Percentiles rank a stretch among this genome's conserved stretches.
These are phyloP conservation scores for Dunckerocampus dactyliophorus DNA, from an alignment of 2,113 vertebrate genomes.

Conservation along the genomic window DNA sequence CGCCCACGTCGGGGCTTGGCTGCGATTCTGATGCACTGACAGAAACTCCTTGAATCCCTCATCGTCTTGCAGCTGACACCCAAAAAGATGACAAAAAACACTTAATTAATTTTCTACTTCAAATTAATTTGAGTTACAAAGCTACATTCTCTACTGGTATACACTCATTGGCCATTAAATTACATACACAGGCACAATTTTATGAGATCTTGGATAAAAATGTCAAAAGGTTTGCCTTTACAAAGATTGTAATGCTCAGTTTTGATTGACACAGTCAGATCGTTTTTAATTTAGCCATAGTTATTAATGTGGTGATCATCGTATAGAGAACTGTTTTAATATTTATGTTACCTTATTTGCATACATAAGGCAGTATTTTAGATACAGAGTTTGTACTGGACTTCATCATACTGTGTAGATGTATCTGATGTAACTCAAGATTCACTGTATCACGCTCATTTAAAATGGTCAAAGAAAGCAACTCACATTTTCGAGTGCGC, in stretches of 20 bases:
- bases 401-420: neutral
- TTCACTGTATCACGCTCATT: too few relatives aligned
- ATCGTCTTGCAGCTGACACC: constrained; percentile 80
- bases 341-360: too few relatives aligned
- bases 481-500: constrained; percentile 76
- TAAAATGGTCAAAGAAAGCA: neutral
- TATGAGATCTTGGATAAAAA: too few relatives aligned
- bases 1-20: constrained; percentile 82
- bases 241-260: too few relatives aligned
- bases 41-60: constrained; percentile 88
- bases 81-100: neutral
- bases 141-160: neutral
- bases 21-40: constrained; percentile 84
- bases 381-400: too few relatives aligned
- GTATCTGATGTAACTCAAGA: neutral
- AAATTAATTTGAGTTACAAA: neutral
- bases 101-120: neutral
- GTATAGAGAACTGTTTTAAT: too few relatives aligned
- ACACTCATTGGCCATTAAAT: neutral
- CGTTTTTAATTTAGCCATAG: too few relatives aligned
- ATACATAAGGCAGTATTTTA: too few relatives aligned
- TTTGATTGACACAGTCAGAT: too few relatives aligned
- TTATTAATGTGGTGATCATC: too few relatives aligned
- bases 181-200: neutral
- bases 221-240: too few relatives aligned